Evolutionary conservation across 2,113 vertebrate species (phyloP).

Genomic region (Otolemur garnettii): DNA sequence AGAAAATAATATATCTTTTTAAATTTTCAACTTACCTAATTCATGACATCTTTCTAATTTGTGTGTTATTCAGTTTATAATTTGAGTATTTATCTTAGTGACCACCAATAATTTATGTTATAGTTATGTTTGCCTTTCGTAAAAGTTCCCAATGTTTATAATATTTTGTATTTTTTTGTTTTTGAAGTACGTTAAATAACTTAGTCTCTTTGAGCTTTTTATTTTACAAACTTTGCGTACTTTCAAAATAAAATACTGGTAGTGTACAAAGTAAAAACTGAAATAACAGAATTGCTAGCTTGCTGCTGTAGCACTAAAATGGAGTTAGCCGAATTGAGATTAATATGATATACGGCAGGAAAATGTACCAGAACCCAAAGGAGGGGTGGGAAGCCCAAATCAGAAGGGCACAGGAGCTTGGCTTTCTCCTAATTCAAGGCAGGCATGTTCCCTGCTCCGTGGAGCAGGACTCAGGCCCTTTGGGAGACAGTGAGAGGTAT

Average conservation of each 20-base stretch:
- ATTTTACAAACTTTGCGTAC: constrained; percentile 42
- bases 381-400: background rate
- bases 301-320: background rate
- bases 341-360: background rate
- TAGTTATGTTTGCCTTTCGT: background rate
- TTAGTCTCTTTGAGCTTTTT: constrained; percentile 37
- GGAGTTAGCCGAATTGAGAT: background rate
- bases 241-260: constrained; percentile 53
- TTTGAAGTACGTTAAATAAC: constrained; percentile 34
- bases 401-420: background rate
- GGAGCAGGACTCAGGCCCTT: background rate
- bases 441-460: background rate
- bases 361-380: background rate
- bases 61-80: background rate
- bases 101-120: constrained; percentile 14
- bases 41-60: constrained; percentile 53
- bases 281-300: constrained; percentile 20
- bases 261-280: constrained; percentile 34
- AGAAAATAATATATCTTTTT: constrained; percentile 3
- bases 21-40: constrained; percentile 19
- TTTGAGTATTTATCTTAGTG: constrained; percentile 45
- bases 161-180: background rate
- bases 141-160: background rate
- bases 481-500: background rate
- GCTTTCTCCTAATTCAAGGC: background rate